Percentiles rank a stretch among this genome's conserved stretches.
phyloP scores from a whole-genome alignment of 2,113 vertebrate genomes.

The Myocastor coypus region DNA sequence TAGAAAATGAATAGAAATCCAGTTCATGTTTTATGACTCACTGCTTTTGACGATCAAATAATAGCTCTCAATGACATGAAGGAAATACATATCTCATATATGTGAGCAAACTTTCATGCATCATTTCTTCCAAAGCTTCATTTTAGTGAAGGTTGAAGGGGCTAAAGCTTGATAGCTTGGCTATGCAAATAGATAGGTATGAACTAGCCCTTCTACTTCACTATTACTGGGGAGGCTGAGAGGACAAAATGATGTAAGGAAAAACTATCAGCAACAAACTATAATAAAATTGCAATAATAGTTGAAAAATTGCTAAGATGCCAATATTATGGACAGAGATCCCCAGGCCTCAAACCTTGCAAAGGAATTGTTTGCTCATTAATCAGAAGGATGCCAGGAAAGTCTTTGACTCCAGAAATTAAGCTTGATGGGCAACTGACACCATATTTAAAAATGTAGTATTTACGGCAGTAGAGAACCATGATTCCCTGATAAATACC shows the following conservation, averaged over 20 bases:
- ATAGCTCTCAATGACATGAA: conserved; percentile 22
- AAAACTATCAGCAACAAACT: conserved; percentile 20
- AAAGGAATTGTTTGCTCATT: neutral
- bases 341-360: neutral
- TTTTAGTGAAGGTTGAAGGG: conserved; percentile 39
- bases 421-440: conserved; percentile 37
- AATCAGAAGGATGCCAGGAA: neutral
- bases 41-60: conserved; percentile 68
- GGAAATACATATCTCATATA: conserved; percentile 35
- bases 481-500: conserved; percentile 38
- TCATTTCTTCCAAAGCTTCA: conserved; percentile 21
- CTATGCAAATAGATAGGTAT: conserved; percentile 4
- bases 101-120: neutral
- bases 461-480: conserved; percentile 41
- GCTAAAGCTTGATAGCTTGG: neutral
- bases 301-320: neutral
- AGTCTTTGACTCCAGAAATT: conserved; percentile 33
- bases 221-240: conserved; percentile 4
- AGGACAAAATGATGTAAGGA: neutral
- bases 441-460: conserved; percentile 25
- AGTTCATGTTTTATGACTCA: conserved; percentile 40
- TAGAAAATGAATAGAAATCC: conserved; percentile 39
- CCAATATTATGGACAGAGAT: neutral
- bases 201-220: conserved; percentile 2
- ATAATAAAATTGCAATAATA: neutral